Conservation (phyloP, 2,113 vertebrate species). For the Nyctereutes procyonoides region DNA sequence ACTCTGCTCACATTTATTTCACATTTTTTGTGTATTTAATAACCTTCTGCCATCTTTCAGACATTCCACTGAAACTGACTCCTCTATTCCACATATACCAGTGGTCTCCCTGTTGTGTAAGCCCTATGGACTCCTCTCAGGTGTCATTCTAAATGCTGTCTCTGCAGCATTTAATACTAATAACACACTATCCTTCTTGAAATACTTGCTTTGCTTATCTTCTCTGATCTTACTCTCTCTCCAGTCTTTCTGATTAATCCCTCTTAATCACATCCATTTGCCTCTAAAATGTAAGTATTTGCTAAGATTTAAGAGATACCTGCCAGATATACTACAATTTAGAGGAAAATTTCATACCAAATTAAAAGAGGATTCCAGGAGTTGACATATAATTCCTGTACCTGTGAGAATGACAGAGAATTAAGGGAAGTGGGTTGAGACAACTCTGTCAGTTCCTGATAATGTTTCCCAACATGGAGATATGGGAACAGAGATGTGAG, state of each 20-base stretch:
- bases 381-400: not conserved
- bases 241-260: not conserved
- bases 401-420: not conserved
- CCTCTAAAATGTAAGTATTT: conserved; percentile 1
- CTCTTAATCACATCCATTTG: not conserved
- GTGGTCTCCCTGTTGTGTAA: not conserved
- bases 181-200: not conserved
- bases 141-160: not conserved
- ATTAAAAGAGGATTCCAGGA: conserved; percentile 26
- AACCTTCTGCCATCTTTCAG: not conserved
- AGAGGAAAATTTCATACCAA: conserved; percentile 30
- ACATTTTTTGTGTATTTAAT: not conserved
- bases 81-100: not conserved
- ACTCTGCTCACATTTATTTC: not conserved
- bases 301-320: not conserved
- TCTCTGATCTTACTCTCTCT: not conserved
- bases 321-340: not conserved
- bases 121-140: not conserved
- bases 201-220: not conserved
- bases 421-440: not conserved
- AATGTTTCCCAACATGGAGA: not conserved
- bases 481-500: not conserved
- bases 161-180: not conserved
- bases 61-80: not conserved
- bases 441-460: not conserved